These are phyloP conservation scores for Mythimna albipuncta DNA, from an alignment of 2,888 invertebrate species.

Conservation along the genomic window DNA sequence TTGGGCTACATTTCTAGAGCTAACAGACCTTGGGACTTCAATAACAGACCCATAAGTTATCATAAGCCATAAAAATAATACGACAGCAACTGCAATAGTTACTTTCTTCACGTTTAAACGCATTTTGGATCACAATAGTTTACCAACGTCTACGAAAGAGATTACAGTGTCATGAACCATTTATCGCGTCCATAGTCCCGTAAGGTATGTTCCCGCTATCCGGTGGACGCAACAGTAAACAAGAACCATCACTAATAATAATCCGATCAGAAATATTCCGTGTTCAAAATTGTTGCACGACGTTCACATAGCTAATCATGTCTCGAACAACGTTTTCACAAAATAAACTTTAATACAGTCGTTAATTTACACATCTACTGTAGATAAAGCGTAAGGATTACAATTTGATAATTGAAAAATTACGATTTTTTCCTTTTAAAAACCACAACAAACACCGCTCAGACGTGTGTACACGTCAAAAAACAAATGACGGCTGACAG, in stretches of 20 bases:
- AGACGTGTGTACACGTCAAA: constrained; percentile 68
- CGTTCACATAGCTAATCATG: constrained; percentile 21
- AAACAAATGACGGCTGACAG: constrained; percentile 65
- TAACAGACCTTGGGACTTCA: constrained; percentile 69
- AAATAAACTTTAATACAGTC: constrained; percentile 27
- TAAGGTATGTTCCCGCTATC: constrained; percentile 43
- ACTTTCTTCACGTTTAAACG: constrained; percentile 82
- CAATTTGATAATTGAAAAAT: constrained; percentile 53
- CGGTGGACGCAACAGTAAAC: constrained; percentile 55
- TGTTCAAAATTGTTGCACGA: constrained; percentile 34
- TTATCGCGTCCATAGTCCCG: constrained; percentile 51
- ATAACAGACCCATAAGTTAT: constrained; percentile 76
- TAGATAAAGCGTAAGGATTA: constrained; percentile 49
- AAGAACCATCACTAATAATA: constrained; percentile 60
- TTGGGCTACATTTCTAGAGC: constrained; percentile 56
- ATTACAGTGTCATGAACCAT: constrained; percentile 33
- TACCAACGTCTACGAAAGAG: constrained; percentile 35
- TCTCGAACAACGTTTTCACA: constrained; percentile 14
- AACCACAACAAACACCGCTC: constrained; percentile 66
- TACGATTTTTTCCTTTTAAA: constrained; percentile 38
- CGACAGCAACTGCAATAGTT: constrained; percentile 68
- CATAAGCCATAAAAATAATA: constrained; percentile 78
- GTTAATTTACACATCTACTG: constrained; percentile 42
- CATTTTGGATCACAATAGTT: constrained; percentile 72
- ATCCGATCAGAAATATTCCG: constrained; percentile 32